Evolutionary conservation across 2,888 invertebrate species (phyloP).

Genomic region (Limnephilus marmoratus): DNA sequence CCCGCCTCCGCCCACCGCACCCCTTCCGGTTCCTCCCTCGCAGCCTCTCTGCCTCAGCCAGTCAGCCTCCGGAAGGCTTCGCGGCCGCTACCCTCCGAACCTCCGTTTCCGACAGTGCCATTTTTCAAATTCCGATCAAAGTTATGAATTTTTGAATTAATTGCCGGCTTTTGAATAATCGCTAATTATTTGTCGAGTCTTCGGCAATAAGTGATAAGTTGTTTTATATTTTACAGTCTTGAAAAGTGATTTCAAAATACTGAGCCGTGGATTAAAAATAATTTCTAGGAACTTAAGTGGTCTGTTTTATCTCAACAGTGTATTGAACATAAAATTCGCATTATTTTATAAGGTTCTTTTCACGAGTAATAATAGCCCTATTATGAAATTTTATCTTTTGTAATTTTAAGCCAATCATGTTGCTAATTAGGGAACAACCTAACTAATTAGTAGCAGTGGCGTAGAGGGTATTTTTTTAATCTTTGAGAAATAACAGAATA

Average conservation of each 20-base stretch:
- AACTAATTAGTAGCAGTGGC: not conserved
- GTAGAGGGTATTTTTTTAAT: not conserved
- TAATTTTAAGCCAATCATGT: constrained; percentile 2
- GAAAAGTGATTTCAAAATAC: not conserved
- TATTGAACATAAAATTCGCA: not conserved
- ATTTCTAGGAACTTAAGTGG: not conserved
- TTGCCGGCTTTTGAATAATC: not conserved
- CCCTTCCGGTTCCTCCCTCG: constrained; percentile 31
- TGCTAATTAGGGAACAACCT: not conserved
- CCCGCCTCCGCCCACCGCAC: constrained; percentile 1
- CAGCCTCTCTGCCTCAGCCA: constrained; percentile 27
- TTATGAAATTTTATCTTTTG: not conserved
- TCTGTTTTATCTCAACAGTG: not conserved
- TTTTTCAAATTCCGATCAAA: constrained; percentile 14
- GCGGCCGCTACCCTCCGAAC: constrained; percentile 27
- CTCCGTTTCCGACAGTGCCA: not conserved
- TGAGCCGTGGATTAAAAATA: not conserved
- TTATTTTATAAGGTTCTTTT: not conserved
- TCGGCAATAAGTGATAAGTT: not conserved
- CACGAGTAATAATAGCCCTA: not conserved
- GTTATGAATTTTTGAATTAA: constrained; percentile 8
- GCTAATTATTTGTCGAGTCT: not conserved
- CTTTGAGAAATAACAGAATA: too few relatives aligned
- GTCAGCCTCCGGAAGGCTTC: constrained; percentile 44
- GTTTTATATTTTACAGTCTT: not conserved